Base-by-base conservation (phyloP, 2,797 vertebrate species). In the Microchirus variegatus region DNA sequence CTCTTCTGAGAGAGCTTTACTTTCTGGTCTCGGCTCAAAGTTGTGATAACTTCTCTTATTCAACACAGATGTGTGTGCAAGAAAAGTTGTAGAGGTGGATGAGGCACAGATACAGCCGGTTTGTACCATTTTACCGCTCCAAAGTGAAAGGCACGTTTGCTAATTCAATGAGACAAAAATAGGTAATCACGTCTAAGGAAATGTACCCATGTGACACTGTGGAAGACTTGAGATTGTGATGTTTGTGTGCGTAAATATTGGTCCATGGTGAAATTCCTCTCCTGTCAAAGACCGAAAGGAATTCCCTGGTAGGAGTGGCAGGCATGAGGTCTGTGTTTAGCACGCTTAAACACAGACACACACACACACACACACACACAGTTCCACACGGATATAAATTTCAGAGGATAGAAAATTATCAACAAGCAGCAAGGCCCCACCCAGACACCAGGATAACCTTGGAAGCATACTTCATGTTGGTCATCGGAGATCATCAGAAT, bases 271-370 rank as follows among this genome's bases (percentile, higher is more conserved):
- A 84, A 85, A 89, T 90, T 85, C 88, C 77, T 84, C 77, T 59
- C 69, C 82, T 86, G 87, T 90, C 89, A 77, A 90, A 88, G 76
- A 78, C 86, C 46, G 61, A 86, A 74, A 88, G 88, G 83, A 90
- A 86, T 90, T 89, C 87, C 86, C 85, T 82, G 69, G 82, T 86
- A 87, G 85, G 90, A 92, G 86, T 86, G 83, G 84, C 83, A 81
- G 71, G 73, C 81, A 74, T 84, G 83, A 88, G 83, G 77, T 87
- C 73, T 77, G 69, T 81, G 78, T 87, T 87, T 80, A 84, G 73
- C 67, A 59, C 75, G 85, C 82, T 83, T n/a, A 37, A 75, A 57
- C 63, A 53, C 36, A 31, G 19, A 49, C n/a, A 48, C 14, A 73
- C 56, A 70, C 19, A 31, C 37, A 53, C 49, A 53, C 36, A 31